Evolutionary conservation across 2,888 invertebrate species (phyloP).

Genomic region (Cacoxenus indagator): DNA sequence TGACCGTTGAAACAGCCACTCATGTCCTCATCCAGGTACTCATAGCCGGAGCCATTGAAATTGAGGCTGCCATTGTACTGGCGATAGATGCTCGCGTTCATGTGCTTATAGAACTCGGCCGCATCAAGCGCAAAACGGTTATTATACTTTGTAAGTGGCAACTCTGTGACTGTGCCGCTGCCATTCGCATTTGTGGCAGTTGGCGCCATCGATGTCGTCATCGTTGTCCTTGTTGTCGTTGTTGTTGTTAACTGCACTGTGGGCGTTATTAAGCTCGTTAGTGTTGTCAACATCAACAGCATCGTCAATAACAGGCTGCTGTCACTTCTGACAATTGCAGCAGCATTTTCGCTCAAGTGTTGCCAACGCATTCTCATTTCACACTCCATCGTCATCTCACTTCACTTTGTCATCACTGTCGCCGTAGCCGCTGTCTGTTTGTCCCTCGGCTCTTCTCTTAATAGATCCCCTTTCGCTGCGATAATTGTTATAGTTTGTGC

Average conservation of each 20-base stretch:
- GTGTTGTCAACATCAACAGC: constrained; percentile 52
- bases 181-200: background rate
- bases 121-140: constrained; percentile 40
- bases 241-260: constrained; percentile 51
- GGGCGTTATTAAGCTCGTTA: constrained; percentile 64
- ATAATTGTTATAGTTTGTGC: too few species aligned
- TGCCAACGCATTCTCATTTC: constrained; percentile 44
- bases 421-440: too few species aligned
- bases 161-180: background rate
- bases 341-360: constrained; percentile 42
- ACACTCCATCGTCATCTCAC: too few species aligned
- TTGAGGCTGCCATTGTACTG: constrained; percentile 15
- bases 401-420: too few species aligned
- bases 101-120: constrained; percentile 42
- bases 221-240: constrained; percentile 25
- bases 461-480: too few species aligned
- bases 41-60: constrained; percentile 44
- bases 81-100: constrained; percentile 43
- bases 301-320: constrained; percentile 53
- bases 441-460: too few species aligned
- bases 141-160: constrained; percentile 14
- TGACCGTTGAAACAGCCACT: constrained; percentile 72
- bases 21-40: constrained; percentile 33
- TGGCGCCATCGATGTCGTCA: background rate
- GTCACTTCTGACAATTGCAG: constrained; percentile 29